Percentiles rank a stretch among this genome's conserved stretches.
Conservation (phyloP, 2,113 vertebrate genomes). For the Meleagris gallopavo region DNA sequence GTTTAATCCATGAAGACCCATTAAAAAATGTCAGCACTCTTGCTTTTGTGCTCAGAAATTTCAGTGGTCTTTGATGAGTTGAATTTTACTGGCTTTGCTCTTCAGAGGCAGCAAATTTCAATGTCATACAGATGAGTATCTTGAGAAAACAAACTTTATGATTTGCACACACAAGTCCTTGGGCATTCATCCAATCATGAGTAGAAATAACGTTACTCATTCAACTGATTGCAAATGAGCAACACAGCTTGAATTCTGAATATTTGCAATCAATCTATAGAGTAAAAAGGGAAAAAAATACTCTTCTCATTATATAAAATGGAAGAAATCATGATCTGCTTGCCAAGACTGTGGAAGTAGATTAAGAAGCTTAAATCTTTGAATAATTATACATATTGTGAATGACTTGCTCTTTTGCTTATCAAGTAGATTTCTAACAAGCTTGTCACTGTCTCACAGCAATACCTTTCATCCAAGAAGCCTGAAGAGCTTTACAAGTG, state of each 20-base stretch:
- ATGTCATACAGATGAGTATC: conserved; percentile 56
- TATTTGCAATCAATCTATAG: conserved; percentile 71
- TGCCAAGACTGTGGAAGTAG: conserved; percentile 63
- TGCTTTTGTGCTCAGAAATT: not conserved
- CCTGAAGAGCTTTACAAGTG: conserved; percentile 49
- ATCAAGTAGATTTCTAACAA: conserved; percentile 59
- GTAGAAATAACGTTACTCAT: conserved; percentile 68
- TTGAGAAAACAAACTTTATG: conserved; percentile 59
- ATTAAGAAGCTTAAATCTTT: conserved; percentile 68
- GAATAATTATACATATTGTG: conserved; percentile 73
- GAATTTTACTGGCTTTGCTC: conserved; percentile 5
- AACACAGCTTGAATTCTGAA: conserved; percentile 72
- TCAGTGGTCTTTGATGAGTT: not conserved
- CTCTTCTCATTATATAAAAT: conserved; percentile 62
- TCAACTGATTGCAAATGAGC: conserved; percentile 68
- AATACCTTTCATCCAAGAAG: conserved; percentile 50
- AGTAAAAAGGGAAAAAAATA: conserved; percentile 49
- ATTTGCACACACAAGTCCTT: conserved; percentile 65
- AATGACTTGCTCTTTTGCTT: conserved; percentile 62
- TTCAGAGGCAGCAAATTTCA: conserved; percentile 40
- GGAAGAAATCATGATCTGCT: conserved; percentile 65
- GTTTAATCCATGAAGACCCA: not conserved
- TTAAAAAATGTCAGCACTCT: not conserved
- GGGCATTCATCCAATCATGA: conserved; percentile 67
- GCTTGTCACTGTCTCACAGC: not conserved